Evolutionary conservation across 2,113 vertebrate genomes (phyloP), one percentile per base, ranked within the genome.

Genomic region (Brachionichthys hirsutus): DNA sequence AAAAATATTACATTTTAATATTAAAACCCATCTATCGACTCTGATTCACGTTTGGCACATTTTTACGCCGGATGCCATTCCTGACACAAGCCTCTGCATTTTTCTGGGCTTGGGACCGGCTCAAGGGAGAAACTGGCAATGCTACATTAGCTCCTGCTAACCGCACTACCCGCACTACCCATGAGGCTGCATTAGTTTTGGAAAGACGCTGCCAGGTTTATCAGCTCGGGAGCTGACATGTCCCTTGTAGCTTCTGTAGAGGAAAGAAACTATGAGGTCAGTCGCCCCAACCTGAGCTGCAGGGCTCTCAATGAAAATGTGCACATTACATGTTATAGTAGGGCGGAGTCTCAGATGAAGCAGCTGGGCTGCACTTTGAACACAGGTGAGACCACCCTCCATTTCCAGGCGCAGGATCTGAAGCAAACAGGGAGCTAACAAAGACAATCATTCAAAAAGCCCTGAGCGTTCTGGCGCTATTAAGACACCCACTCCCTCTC

Each of bases 401-500:
- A 56, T 77, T 56, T 62, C 55, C 50, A 81, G 67, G 53, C 70
- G 66, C 70, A 78, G 75, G 75, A 84, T 87, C 75, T 74, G 75
- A 83, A 76, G 73, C 75, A 75, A 83, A 80, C 81, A 77, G 40
- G 66, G 69, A 83, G 67, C 71, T 60, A 49, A 85, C 87, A 87
- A 83, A 79, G 75, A 70, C 75, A 84, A 85, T 84, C 80, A 84
- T 48, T 80, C 46, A 83, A 75, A 85, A 81, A 82, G 73, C 77
- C 70, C 82, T 20, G 71, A 87, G 85, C 84, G 51, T 72, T 85
- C 74, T 58, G 73, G 67, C 67, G 59, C 80, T 77, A 84, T 85
- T 84, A 83, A 85, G 79, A 88, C 88, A 79, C 88, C 88, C 83
- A 89, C 85, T 81, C 82, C 75, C 79, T 85, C 87, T 86, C 75